Evolutionary conservation across 2,797 vertebrate genomes (phyloP).

Genomic region (Anomalospiza imberbis): DNA sequence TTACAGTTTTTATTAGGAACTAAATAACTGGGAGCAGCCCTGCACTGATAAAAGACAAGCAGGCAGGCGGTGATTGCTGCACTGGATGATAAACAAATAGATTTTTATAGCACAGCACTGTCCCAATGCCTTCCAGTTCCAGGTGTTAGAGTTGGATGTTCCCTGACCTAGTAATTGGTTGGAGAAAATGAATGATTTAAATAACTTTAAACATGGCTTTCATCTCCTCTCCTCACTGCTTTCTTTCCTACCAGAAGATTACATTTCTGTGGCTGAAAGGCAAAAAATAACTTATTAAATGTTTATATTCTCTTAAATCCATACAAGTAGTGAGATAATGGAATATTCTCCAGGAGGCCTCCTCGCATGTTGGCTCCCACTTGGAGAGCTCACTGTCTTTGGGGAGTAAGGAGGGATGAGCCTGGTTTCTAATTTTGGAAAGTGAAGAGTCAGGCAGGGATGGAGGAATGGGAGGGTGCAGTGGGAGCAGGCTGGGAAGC

Average conservation of each 20-base stretch:
- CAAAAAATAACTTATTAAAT: background rate
- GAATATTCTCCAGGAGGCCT: background rate
- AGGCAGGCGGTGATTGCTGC: background rate
- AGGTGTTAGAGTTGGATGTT: background rate
- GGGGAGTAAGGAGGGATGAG: background rate
- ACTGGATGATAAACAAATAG: background rate
- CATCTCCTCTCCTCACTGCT: background rate
- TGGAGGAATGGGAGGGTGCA: background rate
- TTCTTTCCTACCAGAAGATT: background rate
- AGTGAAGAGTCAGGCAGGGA: background rate
- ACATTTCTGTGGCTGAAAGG: background rate
- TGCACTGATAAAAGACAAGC: background rate
- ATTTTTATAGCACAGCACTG: background rate
- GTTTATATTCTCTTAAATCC: background rate
- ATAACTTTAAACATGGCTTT: background rate
- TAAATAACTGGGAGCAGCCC: background rate
- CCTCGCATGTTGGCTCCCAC: background rate
- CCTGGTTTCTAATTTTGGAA: background rate
- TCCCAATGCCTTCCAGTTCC: background rate
- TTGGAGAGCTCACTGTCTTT: background rate
- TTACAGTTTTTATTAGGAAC: background rate
- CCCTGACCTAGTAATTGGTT: background rate
- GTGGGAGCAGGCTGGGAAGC: background rate
- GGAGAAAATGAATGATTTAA: background rate
- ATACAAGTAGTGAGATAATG: background rate